phyloP scores from a whole-genome alignment of 2,888 invertebrate species.

The Leptopilina drosophilae region DNA sequence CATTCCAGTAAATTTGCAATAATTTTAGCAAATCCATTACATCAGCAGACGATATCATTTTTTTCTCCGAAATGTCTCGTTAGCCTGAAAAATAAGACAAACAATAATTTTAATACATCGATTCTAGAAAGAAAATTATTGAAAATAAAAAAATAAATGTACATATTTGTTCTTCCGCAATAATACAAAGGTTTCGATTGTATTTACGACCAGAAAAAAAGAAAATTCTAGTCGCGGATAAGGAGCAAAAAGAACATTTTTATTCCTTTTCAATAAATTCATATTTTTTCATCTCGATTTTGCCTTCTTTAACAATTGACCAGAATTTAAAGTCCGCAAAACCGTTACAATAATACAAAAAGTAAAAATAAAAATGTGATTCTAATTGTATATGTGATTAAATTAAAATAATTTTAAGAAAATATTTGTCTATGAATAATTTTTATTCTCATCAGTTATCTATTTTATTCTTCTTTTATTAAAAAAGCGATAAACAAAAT shows the following conservation, averaged over 20 bases:
- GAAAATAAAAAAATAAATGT: neutral
- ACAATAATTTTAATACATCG: neutral
- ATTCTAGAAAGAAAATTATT: neutral
- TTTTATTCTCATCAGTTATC: neutral
- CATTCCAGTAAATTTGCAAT: neutral
- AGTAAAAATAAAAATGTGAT: conserved; percentile 9
- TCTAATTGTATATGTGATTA: conserved; percentile 31
- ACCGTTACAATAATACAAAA: neutral
- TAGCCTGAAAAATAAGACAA: too few relatives aligned
- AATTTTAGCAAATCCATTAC: neutral
- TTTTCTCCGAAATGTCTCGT: too few relatives aligned
- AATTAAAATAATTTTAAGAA: conserved; percentile 31
- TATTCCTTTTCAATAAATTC: neutral
- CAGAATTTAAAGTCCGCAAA: neutral
- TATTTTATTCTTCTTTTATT: neutral
- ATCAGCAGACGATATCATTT: neutral
- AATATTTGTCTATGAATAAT: neutral
- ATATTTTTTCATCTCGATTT: conserved; percentile 27
- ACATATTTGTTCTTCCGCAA: conserved; percentile 23
- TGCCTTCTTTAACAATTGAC: conserved; percentile 11
- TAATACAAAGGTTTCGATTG: neutral
- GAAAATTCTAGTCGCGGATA: conserved; percentile 10
- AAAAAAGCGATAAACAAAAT: neutral
- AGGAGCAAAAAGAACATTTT: conserved; percentile 8
- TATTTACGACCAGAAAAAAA: neutral